Evolutionary conservation across 2,113 vertebrate genomes (phyloP), one percentile per base, ranked within the genome.

Genomic region (Chloebia gouldiae): DNA sequence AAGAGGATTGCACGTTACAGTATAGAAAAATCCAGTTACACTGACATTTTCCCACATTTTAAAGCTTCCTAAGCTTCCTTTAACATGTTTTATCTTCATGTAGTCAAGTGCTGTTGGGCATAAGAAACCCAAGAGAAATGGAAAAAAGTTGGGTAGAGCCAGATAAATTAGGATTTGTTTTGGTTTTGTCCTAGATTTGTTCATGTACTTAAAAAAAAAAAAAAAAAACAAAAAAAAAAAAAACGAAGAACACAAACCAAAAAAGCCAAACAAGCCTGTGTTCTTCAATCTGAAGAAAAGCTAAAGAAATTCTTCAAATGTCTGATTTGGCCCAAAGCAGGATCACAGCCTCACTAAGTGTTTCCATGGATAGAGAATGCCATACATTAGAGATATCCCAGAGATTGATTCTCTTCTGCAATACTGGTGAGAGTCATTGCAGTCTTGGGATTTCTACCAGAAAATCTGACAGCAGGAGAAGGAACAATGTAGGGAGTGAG

Each of bases 201-300:
- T n/a, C 14, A 57, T 7, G 14, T 57, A 57, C 6, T 44, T 44
- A 17, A 44, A 44, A 44, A 44, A 45, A 10, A 45, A 42, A 42
- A 40, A 40, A 57, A 57, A 15, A 23, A 57, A 23, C 10, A 45
- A 47, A 47, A 21, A 21, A 47, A 12, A 23, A 47, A 18, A 47
- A 47, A 11, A 24, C 12, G 23, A 47, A 23, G 12, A 23, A 47
- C 22, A 47, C 10, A 47, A 23, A 47, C 6, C 18, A 13, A 33
- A 33, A n/a, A 56, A 15, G 1, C 1, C 3, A 50, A 44, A 60
- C 8, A 31, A 44, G 2, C 7, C 10, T 23, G 42, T 4, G 2
- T 65, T 22, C 33, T 60, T 75, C 33, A 57, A 44, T 6, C 14
- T 49, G 31, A 56, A 56, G n/a, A 31, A 70, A 88, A 82, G 8